phyloP scores from a whole-genome alignment of 2,888 invertebrate species.

The Cataglyphis albicans region DNA sequence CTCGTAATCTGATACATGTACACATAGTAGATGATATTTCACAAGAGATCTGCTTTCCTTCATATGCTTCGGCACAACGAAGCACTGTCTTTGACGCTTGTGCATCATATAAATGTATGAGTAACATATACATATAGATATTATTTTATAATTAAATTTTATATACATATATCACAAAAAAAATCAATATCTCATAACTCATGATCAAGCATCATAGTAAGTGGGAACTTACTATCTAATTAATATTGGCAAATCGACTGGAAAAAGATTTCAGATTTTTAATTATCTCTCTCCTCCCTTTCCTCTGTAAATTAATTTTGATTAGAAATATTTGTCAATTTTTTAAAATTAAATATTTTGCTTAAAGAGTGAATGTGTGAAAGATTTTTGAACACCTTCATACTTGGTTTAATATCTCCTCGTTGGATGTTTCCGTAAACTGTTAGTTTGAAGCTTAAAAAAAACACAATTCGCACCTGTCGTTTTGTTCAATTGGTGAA shows the following conservation, averaged over 20 bases:
- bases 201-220: neutral
- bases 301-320: neutral
- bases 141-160: slow-evolving; percentile 18
- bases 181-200: neutral
- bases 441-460: neutral
- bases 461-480: slow-evolving; percentile 33
- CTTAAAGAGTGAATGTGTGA: neutral
- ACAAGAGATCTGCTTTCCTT: slow-evolving; percentile 69
- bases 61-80: slow-evolving; percentile 64
- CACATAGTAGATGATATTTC: slow-evolving; percentile 68
- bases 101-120: neutral
- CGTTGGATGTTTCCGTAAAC: neutral
- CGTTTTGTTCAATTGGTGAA: slow-evolving; percentile 60
- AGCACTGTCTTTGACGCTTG: slow-evolving; percentile 59
- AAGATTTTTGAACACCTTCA: neutral
- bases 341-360: neutral
- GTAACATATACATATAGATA: neutral
- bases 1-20: slow-evolving; percentile 66
- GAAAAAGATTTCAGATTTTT: neutral
- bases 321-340: neutral
- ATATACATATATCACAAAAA: neutral
- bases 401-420: neutral
- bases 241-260: neutral
- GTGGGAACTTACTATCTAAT: neutral
- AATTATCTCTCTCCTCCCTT: neutral